phyloP scores from a whole-genome alignment of 1,140 invertebrate genomes.

The Pentalonia nigronervosa region DNA sequence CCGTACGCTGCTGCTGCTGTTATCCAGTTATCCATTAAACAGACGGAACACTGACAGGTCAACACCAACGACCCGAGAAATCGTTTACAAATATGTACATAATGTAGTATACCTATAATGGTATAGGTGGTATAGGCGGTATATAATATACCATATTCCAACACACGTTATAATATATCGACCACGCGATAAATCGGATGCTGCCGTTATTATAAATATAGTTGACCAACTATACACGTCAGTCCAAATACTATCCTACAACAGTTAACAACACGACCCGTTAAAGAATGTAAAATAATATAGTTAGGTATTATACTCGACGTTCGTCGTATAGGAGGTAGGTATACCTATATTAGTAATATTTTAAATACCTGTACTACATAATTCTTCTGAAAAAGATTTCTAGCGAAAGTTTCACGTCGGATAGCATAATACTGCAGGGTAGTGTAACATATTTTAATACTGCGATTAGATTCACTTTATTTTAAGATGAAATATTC shows the following conservation, averaged over 20 bases:
- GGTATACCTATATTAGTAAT: not conserved
- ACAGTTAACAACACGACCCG: not conserved
- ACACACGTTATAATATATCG: not conserved
- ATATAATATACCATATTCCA: not conserved
- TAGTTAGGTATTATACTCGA: not conserved
- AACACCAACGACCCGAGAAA: conserved; percentile 29
- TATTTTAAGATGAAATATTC: too few species aligned
- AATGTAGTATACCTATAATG: not conserved
- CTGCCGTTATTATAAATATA: not conserved
- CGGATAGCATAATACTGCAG: too few species aligned
- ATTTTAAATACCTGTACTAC: not conserved
- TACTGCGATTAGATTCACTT: too few species aligned
- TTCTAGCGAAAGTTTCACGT: not conserved
- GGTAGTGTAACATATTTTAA: too few species aligned
- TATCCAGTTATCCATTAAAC: conserved; percentile 23
- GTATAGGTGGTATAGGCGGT: not conserved
- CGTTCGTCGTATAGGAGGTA: not conserved
- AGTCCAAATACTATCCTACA: not conserved
- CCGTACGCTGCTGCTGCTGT: not conserved
- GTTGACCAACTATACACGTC: not conserved
- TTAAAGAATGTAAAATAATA: not conserved
- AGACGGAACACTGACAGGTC: conserved; percentile 17
- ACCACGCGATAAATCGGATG: not conserved
- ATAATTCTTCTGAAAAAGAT: not conserved
- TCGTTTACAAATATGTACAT: conserved; percentile 8